These are phyloP conservation scores for Ditylenchus dipsaci DNA, from an alignment of 1,140 invertebrate species.

Conservation along the genomic window DNA sequence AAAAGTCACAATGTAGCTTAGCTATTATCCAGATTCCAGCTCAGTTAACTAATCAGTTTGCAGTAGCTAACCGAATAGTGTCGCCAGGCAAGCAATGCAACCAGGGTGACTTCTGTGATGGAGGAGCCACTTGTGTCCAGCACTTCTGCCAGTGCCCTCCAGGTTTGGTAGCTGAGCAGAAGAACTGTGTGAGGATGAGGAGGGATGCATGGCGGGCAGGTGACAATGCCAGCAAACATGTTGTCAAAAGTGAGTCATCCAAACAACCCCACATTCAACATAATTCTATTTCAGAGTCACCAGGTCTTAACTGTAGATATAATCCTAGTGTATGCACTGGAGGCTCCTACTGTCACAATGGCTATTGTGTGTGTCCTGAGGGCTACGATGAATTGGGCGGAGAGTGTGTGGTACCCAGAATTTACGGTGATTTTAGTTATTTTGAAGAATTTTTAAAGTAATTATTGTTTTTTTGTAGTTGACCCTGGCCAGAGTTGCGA, in stretches of 20 bases:
- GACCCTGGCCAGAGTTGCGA: constrained; percentile 37
- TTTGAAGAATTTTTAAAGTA: neutral
- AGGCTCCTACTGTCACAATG: constrained; percentile 40
- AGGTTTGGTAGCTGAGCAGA: constrained; percentile 25
- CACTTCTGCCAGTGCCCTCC: constrained; percentile 30
- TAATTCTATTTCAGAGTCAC: constrained; percentile 33
- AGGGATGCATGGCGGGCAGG: neutral
- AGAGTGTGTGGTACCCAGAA: constrained; percentile 37
- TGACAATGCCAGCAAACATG: constrained; percentile 4
- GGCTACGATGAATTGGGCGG: constrained; percentile 41
- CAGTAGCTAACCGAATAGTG: constrained; percentile 41
- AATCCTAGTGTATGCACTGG: constrained; percentile 41
- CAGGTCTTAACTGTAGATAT: constrained; percentile 32
- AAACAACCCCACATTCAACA: neutral
- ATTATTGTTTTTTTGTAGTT: constrained; percentile 23
- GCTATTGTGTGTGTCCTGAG: constrained; percentile 42
- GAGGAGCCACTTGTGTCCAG: constrained; percentile 35
- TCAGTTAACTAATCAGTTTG: neutral
- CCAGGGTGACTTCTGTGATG: constrained; percentile 39
- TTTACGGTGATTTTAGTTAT: constrained; percentile 25
- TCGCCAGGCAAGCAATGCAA: constrained; percentile 24
- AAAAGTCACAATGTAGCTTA: too few species aligned
- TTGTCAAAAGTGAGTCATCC: constrained; percentile 36
- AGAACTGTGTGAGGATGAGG: constrained; percentile 21
- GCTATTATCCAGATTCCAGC: neutral